These are phyloP conservation scores for Beris chalybata DNA, from an alignment of 2,888 invertebrate genomes.

Conservation along the genomic window DNA sequence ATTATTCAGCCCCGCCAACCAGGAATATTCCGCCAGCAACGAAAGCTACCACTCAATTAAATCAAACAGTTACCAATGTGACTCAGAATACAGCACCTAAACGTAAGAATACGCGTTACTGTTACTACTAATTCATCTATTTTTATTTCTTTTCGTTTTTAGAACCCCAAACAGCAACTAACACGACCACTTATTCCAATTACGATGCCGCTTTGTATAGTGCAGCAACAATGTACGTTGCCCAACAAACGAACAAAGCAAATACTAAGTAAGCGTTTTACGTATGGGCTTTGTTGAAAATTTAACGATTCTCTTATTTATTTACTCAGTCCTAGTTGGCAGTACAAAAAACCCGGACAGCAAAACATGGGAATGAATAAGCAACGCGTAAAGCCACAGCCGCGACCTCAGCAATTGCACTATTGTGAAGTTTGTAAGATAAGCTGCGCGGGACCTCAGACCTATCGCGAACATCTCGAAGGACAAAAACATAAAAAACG, in stretches of 20 bases:
- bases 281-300: background rate
- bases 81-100: conserved; percentile 54
- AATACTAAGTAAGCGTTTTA: conserved; percentile 55
- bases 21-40: conserved; percentile 63
- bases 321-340: conserved; percentile 50
- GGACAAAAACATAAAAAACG: conserved; percentile 99
- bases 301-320: conserved; percentile 11
- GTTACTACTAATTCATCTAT: conserved; percentile 23
- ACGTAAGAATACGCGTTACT: conserved; percentile 58
- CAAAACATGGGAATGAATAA: conserved; percentile 52
- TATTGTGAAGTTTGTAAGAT: conserved; percentile 99
- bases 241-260: conserved; percentile 66
- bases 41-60: conserved; percentile 52
- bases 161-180: conserved; percentile 59
- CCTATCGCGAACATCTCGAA: conserved; percentile 94
- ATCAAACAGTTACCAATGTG: conserved; percentile 41
- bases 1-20: conserved; percentile 64
- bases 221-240: conserved; percentile 92
- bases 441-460: conserved; percentile 93
- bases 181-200: conserved; percentile 75
- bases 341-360: conserved; percentile 61
- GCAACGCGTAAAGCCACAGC: conserved; percentile 64
- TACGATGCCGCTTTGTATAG: conserved; percentile 95
- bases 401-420: conserved; percentile 90
- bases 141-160: conserved; percentile 26